A percentile compares a stretch with the other conserved stretches of the same genome.
Evolutionary conservation across 2,113 vertebrate species (phyloP).

Genomic region (Tetraodon nigroviridis): DNA sequence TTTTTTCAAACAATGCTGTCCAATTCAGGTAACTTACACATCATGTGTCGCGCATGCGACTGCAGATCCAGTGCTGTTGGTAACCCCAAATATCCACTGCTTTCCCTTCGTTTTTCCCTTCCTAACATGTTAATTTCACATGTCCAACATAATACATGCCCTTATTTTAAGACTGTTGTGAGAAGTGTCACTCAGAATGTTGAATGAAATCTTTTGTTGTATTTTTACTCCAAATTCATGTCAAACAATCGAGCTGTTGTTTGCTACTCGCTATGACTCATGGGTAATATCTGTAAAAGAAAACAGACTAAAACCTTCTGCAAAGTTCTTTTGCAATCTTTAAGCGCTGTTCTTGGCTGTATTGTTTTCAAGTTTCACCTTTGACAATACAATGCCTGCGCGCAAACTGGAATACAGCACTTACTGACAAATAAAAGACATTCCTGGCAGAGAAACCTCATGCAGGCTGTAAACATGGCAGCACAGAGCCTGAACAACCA

Average conservation of each 20-base stretch:
- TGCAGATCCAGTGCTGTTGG: too few relatives aligned
- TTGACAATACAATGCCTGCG: constrained; percentile 16
- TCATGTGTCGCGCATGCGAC: too few relatives aligned
- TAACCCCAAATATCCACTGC: too few relatives aligned
- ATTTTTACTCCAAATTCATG: constrained; percentile 17
- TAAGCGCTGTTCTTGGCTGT: constrained; percentile 10
- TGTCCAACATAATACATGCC: too few relatives aligned
- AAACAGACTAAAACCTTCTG: constrained; percentile 25
- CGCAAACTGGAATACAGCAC: constrained; percentile 20
- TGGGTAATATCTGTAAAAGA: constrained; percentile 38
- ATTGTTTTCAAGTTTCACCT: too few relatives aligned
- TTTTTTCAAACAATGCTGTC: too few relatives aligned
- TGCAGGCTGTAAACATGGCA: constrained; percentile 19
- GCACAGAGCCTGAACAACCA: constrained; percentile 19
- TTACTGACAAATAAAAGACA: constrained; percentile 20
- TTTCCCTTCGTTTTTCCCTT: too few relatives aligned
- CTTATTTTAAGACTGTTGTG: constrained; percentile 7
- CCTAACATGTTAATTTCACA: too few relatives aligned
- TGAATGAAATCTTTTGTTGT: constrained; percentile 20
- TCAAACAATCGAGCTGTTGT: constrained; percentile 61
- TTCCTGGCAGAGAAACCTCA: constrained; percentile 15
- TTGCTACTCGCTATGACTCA: constrained; percentile 53
- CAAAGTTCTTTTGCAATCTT: constrained; percentile 18
- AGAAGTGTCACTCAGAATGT: constrained; percentile 4
- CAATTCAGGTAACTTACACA: too few relatives aligned